These are phyloP conservation scores for Petrolisthes manimaculis DNA, from an alignment of 2,888 invertebrate genomes.

Conservation along the genomic window DNA sequence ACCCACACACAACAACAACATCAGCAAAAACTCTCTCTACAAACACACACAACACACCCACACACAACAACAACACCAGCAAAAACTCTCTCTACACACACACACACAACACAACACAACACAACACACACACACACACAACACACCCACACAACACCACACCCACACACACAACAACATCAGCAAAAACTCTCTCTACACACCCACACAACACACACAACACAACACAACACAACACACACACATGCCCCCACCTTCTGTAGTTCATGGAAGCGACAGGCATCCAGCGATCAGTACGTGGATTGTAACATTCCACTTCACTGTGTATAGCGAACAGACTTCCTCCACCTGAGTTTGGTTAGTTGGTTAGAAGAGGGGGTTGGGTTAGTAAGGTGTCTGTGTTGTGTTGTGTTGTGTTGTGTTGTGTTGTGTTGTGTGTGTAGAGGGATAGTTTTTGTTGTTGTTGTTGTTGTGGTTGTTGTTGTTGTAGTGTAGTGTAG, in stretches of 20 bases:
- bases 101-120: too few species aligned
- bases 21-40: too few species aligned
- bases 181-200: slow-evolving; percentile 4
- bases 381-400: not conserved
- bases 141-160: not conserved
- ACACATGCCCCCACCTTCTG: slow-evolving; percentile 72
- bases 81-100: too few species aligned
- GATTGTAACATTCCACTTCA: slow-evolving; percentile 80
- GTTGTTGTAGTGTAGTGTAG: not conserved
- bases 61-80: too few species aligned
- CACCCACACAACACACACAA: too few species aligned
- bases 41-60: too few species aligned
- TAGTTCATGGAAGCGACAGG: slow-evolving; percentile 78
- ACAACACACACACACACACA: slow-evolving; percentile 9
- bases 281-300: slow-evolving; percentile 77
- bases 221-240: too few species aligned
- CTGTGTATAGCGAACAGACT: slow-evolving; percentile 80
- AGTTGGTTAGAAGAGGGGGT: not conserved
- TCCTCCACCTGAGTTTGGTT: slow-evolving; percentile 74
- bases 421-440: not conserved
- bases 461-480: not conserved
- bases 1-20: too few species aligned
- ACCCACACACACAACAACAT: not conserved
- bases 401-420: not conserved
- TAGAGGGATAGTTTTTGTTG: not conserved